A percentile compares a stretch with the other conserved stretches of the same genome.
These are phyloP conservation scores for Trichopria drosophilae DNA, from an alignment of 2,888 invertebrate genomes.

Conservation along the genomic window DNA sequence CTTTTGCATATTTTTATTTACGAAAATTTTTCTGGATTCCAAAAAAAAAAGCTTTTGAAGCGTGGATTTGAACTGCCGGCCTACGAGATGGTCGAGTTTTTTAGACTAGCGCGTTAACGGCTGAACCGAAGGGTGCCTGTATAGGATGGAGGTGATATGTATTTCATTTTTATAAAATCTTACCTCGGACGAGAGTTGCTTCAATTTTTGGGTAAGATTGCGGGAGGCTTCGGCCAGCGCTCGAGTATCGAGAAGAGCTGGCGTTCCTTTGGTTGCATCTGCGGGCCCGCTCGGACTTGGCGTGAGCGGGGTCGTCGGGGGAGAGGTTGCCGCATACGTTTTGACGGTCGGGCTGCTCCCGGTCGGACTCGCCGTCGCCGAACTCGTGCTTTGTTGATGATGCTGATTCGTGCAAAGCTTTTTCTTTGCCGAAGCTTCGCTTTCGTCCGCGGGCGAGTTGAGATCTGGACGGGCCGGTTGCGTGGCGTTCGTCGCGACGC, in stretches of 20 bases:
- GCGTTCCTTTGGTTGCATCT: conserved; percentile 42
- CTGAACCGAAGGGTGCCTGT: no score
- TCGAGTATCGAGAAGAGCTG: conserved; percentile 67
- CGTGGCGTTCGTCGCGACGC: conserved; percentile 1
- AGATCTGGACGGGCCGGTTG: neutral
- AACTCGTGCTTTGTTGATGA: conserved; percentile 39
- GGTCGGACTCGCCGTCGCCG: conserved; percentile 22
- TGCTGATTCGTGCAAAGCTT: conserved; percentile 47
- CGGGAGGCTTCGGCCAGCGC: conserved; percentile 87
- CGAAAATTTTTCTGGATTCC: no score
- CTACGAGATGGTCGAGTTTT: no score
- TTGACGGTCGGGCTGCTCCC: no score
- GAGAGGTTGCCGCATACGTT: conserved; percentile 24
- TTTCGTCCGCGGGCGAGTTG: conserved; percentile 15
- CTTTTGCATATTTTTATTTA: no score
- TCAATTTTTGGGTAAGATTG: conserved; percentile 87
- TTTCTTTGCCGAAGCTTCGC: conserved; percentile 51
- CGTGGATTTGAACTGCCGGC: no score
- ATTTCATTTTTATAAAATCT: neutral
- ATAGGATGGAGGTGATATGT: no score
- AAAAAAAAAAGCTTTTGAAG: no score
- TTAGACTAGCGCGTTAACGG: no score
- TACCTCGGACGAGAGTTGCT: conserved; percentile 87
- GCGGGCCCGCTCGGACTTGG: conserved; percentile 30
- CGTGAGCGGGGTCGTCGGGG: neutral